Base-by-base conservation (phyloP, 2,797 vertebrate genomes). In the Sphenodon punctatus region DNA sequence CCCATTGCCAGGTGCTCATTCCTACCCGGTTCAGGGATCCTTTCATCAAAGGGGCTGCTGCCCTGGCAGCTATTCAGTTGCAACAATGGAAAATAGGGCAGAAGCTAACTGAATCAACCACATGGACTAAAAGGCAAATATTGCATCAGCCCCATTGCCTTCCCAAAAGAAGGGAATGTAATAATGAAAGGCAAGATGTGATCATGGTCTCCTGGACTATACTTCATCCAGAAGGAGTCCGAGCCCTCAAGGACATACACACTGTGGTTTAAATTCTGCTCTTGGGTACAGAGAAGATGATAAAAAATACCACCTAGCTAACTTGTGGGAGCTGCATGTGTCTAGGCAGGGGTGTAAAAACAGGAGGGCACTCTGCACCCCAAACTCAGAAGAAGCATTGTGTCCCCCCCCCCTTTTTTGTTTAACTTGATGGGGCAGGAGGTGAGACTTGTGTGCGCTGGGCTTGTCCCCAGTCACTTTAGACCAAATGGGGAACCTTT, bases 31-130 rank as follows among this genome's bases (percentile, higher is more conserved):
- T 82, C 43, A 63, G 83, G 68, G 38, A 5, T 70, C 41, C 51
- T 82, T 83, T 80, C 64, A 30, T 67, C 38, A 66, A 43, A 83
- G 68, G 65, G 82, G 78, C 71, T 76, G 89, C 59, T 79, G 43
- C 73, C 75, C 41, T 11, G 6, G 25, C 72, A 85, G 67, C 60
- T 88, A 85, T 72, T 75, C 82, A 67, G 60, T 69, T 80, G 75
- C 55, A 59, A 76, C 66, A 80, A 58, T 68, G 71, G 67, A 42
- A 75, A 77, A 51, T 56, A 64, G 36, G 65, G 55, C 56, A 88
- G 77, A 77, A 41, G 46, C 78, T 77, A 46, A 78, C 32, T 42
- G 59, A 72, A 55, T 36, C 75, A 60, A 66, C 76, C 77, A 69
- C 69, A 70, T 80, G 74, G 68, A 60, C 66, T 75, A 70, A 75